Conservation (phyloP, 2,113 vertebrate genomes). For the Centrocercus urophasianus region DNA sequence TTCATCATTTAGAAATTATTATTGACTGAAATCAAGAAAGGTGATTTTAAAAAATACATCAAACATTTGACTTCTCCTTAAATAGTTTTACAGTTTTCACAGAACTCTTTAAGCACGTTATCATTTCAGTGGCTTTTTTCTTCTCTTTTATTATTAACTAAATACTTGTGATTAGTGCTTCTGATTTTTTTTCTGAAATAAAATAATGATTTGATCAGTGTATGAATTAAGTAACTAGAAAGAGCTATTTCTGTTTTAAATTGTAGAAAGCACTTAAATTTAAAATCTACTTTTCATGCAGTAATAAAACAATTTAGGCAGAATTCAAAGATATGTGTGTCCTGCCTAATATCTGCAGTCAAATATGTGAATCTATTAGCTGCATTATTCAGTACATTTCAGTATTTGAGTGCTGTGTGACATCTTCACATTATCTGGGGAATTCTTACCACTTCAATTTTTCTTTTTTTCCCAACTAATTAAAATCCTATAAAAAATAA, state of each 20-base stretch:
- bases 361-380: not conserved
- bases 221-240: constrained; percentile 34
- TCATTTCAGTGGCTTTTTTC: constrained; percentile 38
- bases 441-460: not conserved
- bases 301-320: not conserved
- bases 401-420: not conserved
- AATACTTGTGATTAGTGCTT: constrained; percentile 30
- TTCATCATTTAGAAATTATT: constrained; percentile 53
- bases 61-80: constrained; percentile 38
- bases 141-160: constrained; percentile 64
- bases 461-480: not conserved
- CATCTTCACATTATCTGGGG: not conserved
- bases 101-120: constrained; percentile 1
- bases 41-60: constrained; percentile 39
- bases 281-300: not conserved
- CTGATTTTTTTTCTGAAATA: constrained; percentile 33
- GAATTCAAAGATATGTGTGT: not conserved
- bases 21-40: constrained; percentile 48
- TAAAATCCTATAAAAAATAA: not conserved
- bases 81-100: not conserved
- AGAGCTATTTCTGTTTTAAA: not conserved
- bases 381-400: not conserved
- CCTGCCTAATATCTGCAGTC: not conserved
- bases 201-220: constrained; percentile 46
- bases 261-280: not conserved